Evolutionary conservation across 2,113 vertebrate genomes (phyloP).

Genomic region (Apistogramma diplotaenia): DNA sequence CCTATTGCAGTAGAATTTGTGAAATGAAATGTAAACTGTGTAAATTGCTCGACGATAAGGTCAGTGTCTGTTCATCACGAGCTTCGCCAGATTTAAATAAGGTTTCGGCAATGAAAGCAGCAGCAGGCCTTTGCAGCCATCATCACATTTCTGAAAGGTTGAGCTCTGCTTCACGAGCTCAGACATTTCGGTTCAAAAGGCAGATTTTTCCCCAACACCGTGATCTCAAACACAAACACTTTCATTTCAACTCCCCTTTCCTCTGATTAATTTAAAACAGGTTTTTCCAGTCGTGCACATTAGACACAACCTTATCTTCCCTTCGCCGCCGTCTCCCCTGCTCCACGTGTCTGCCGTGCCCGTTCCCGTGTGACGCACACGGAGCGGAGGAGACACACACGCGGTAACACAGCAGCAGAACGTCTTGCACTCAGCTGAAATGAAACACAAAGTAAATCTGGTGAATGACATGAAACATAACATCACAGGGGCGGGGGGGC

Average conservation of each 20-base stretch:
- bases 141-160: neutral
- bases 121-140: neutral
- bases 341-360: neutral
- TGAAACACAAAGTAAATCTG: neutral
- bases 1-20: neutral
- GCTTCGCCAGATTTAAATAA: neutral
- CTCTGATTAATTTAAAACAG: neutral
- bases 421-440: neutral
- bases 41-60: neutral
- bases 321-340: neutral
- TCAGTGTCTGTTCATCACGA: neutral
- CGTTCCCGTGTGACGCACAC: neutral
- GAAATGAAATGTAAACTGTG: slow-evolving; percentile 19
- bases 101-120: neutral
- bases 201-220: neutral
- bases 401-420: neutral
- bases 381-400: neutral
- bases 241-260: fast-evolving
- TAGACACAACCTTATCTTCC: neutral
- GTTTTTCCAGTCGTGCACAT: neutral
- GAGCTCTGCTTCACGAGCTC: neutral
- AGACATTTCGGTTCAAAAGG: neutral
- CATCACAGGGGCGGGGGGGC: fast-evolving
- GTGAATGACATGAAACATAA: neutral
- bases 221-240: neutral